Evolutionary conservation across 2,113 vertebrate species (phyloP).

Genomic region (Microcebus tavaratra): DNA sequence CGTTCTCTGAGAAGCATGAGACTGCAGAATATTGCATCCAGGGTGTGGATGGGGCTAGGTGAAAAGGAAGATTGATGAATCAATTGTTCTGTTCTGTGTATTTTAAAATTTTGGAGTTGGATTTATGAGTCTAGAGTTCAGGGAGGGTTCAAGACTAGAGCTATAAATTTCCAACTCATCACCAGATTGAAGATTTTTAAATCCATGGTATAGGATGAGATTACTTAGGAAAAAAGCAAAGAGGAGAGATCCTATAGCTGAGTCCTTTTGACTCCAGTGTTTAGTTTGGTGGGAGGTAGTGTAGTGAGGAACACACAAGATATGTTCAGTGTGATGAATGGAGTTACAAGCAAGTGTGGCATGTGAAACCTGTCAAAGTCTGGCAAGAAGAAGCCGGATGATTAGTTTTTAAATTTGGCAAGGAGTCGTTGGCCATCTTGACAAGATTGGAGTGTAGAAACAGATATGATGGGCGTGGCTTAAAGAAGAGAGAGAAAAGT

Average conservation of each 20-base stretch:
- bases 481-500: not conserved
- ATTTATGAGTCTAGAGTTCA: conserved; percentile 70
- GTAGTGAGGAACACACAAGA: not conserved
- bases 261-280: not conserved
- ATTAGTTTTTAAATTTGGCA: not conserved
- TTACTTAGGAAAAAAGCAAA: conserved; percentile 4
- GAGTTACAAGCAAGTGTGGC: not conserved
- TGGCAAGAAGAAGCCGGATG: not conserved
- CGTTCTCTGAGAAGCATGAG: not conserved
- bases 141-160: conserved; percentile 46
- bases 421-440: not conserved
- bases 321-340: not conserved
- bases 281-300: not conserved
- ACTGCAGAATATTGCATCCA: not conserved
- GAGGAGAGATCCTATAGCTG: not conserved
- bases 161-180: conserved; percentile 65
- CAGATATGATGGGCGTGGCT: not conserved
- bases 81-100: conserved; percentile 33
- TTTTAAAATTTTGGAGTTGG: conserved; percentile 46
- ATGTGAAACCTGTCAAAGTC: not conserved
- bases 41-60: not conserved
- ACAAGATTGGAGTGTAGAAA: not conserved
- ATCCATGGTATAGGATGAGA: conserved; percentile 4
- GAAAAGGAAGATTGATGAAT: conserved; percentile 50
- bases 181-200: conserved; percentile 43